Evolutionary conservation across 1,140 invertebrate genomes (phyloP).

Genomic region (Meloidogyne exigua): DNA sequence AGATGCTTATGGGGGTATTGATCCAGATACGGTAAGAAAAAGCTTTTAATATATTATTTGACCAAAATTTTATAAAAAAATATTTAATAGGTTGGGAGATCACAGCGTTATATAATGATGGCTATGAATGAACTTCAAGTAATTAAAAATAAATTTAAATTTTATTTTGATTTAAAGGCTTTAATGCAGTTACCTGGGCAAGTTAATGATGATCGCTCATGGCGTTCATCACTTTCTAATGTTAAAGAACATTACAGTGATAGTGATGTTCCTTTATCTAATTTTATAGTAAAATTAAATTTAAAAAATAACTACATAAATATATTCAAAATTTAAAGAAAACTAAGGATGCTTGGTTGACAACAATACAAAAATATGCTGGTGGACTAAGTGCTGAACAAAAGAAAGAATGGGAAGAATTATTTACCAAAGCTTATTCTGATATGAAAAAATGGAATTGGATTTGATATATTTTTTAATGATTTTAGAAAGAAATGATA

Average conservation of each 20-base stretch:
- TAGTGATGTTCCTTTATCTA: slow-evolving; percentile 38
- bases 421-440: slow-evolving; percentile 48
- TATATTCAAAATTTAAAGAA: slow-evolving; percentile 42
- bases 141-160: neutral
- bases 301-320: slow-evolving; percentile 14
- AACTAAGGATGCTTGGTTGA: slow-evolving; percentile 50
- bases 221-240: slow-evolving; percentile 46
- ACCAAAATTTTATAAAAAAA: neutral
- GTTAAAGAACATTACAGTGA: slow-evolving; percentile 59
- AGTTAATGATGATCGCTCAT: slow-evolving; percentile 45
- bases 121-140: slow-evolving; percentile 36
- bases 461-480: slow-evolving; percentile 31
- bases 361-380: slow-evolving; percentile 50
- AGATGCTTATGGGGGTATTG: slow-evolving; percentile 52
- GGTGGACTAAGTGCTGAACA: slow-evolving; percentile 52
- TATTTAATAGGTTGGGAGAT: slow-evolving; percentile 2
- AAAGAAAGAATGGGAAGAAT: slow-evolving; percentile 57
- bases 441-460: slow-evolving; percentile 57
- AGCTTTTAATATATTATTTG: neutral
- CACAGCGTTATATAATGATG: slow-evolving; percentile 54
- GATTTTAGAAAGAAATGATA: too few relatives aligned
- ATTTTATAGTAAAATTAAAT: slow-evolving; percentile 50
- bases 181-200: slow-evolving; percentile 49
- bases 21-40: slow-evolving; percentile 41
- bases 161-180: slow-evolving; percentile 28